Evolutionary conservation across 2,888 invertebrate species (phyloP).

Genomic region (Tachystola acroxantha): DNA sequence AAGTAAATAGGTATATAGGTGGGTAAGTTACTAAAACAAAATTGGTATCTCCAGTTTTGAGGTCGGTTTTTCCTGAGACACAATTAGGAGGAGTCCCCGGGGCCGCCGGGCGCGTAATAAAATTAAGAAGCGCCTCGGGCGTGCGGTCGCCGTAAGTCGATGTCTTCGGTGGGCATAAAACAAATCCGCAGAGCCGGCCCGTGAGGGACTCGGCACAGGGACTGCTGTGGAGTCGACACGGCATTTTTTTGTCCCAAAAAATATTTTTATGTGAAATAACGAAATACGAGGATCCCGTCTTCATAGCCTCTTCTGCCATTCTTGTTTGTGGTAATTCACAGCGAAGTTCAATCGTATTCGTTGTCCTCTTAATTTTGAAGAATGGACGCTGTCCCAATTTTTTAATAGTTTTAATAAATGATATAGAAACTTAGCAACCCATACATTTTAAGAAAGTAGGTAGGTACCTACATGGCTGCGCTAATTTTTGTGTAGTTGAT

Average conservation of each 20-base stretch:
- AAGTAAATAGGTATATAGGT: not conserved
- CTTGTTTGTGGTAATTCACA: no score
- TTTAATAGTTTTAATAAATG: no score
- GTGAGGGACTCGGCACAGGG: conserved; percentile 25
- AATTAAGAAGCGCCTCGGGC: conserved; percentile 70
- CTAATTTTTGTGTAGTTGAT: no score
- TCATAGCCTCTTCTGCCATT: no score
- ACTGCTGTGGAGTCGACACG: conserved; percentile 30
- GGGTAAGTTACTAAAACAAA: conserved; percentile 28
- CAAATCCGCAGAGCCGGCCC: conserved; percentile 61
- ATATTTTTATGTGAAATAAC: no score
- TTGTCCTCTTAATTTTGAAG: no score
- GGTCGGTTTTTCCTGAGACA: conserved; percentile 63
- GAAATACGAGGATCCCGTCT: no score
- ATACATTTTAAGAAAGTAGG: no score
- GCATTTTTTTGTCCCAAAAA: not conserved
- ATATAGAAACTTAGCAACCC: no score
- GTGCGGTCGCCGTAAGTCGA: conserved; percentile 63
- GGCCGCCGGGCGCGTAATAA: conserved; percentile 68
- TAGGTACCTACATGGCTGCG: no score
- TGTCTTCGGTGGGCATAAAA: conserved; percentile 70
- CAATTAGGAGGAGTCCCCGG: conserved; percentile 69
- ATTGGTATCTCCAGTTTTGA: conserved; percentile 57
- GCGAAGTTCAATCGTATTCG: no score
- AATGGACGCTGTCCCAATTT: no score